Base-by-base conservation (phyloP, 23 tunicate species). In the Trididemnum nubilum region DNA sequence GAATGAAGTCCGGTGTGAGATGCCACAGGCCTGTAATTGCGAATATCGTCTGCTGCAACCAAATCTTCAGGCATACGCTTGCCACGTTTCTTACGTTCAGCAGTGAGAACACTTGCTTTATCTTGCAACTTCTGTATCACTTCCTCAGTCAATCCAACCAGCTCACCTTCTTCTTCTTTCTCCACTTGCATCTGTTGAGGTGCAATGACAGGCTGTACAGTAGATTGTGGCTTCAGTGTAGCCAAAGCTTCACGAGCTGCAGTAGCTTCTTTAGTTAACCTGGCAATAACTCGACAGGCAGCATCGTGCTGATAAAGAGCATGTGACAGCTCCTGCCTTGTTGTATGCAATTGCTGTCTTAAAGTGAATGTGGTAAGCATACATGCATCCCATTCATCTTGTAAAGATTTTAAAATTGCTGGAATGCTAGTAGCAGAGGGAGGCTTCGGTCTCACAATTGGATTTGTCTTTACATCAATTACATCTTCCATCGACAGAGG, bases 371-470 rank as follows among this genome's bases (percentile, higher is more conserved):
- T 82, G 29, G 85, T 96, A 57, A 96, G 78, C 96, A 96, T 91
- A 51, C 91, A 83, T 30, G 99, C 93, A 61, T 96, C 99, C 96
- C 92, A 91, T 73, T 96, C 99, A 82, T 96, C 99, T 83, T 96
- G 99, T 1, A 96, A 64, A 0, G 94, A 87, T 64, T 96, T 96
- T 37, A 96, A 65, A 27, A 96, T 86, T 18, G 99, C 99, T 24
- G 99, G 99, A 60, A 96, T 96, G 35, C 97, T 91, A 12, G 99
- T 96, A 9, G 96, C 97, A 0, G 96, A 91, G 37, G 99, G 99
- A 2, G 99, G 97, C 73, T 96, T 96, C 3, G 99, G 99, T 61
- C 79, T 79, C 33, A 96, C 90, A 34, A 96, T 60, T 7, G 95
- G 81, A 35, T 85, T 78, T 37, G 95, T 66, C 84, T 87, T 87